Percentiles rank a stretch among this genome's conserved stretches.
Evolutionary conservation across 2,888 invertebrate genomes (phyloP).

Genomic region (Oscheius myriophilus): DNA sequence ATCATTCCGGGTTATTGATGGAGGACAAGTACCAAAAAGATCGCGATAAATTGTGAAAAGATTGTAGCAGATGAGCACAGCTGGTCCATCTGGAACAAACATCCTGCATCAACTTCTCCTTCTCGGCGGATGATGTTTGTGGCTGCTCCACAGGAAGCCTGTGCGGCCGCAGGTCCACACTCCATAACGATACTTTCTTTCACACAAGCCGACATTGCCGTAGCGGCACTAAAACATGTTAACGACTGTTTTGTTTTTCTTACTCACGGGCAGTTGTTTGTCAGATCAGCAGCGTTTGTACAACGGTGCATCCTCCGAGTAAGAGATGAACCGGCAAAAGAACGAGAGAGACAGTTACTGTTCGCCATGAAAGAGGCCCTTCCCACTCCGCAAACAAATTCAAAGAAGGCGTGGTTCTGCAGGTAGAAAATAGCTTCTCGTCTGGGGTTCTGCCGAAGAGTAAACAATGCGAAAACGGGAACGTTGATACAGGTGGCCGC

Average conservation of each 20-base stretch:
- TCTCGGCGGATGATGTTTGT: slow-evolving; percentile 27
- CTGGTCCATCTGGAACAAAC: slow-evolving; percentile 24
- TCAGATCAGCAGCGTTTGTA: slow-evolving; percentile 10
- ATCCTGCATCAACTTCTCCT: slow-evolving; percentile 23
- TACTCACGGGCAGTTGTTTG: slow-evolving; percentile 20
- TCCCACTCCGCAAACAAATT: slow-evolving; percentile 27
- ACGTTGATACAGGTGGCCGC: slow-evolving; percentile 14
- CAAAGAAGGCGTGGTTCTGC: slow-evolving; percentile 27
- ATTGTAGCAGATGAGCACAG: slow-evolving; percentile 5
- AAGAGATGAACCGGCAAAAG: slow-evolving; percentile 12
- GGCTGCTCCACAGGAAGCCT: slow-evolving; percentile 29
- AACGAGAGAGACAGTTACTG: slow-evolving; percentile 9
- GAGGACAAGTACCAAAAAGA: no score
- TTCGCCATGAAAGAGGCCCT: slow-evolving; percentile 20
- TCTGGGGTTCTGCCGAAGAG: not conserved
- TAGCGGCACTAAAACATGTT: slow-evolving; percentile 19
- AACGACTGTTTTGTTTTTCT: not conserved
- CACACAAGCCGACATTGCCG: slow-evolving; percentile 23
- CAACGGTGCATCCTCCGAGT: slow-evolving; percentile 23
- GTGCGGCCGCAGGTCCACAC: slow-evolving; percentile 22
- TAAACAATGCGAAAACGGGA: slow-evolving; percentile 17
- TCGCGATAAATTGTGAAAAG: no score
- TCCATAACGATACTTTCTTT: slow-evolving; percentile 12
- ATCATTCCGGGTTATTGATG: no score
- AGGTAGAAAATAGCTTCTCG: slow-evolving; percentile 22